Percentiles rank a stretch among this genome's conserved stretches.
These are phyloP conservation scores for Polydesmus complanatus DNA, from an alignment of 2,888 invertebrate species.

Conservation along the genomic window DNA sequence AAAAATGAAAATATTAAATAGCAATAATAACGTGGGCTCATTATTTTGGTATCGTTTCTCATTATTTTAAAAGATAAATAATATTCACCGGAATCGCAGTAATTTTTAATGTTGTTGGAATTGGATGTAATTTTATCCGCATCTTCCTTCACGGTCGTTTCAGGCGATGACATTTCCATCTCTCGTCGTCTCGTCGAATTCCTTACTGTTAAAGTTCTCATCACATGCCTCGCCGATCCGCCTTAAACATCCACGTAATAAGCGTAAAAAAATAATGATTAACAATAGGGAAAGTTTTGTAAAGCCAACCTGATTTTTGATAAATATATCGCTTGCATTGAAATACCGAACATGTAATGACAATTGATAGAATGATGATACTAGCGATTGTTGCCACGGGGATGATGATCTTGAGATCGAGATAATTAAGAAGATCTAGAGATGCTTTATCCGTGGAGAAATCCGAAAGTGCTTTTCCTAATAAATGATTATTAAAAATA, in stretches of 20 bases:
- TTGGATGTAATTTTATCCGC: neutral
- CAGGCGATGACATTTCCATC: slow-evolving; percentile 5
- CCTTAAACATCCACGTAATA: slow-evolving; percentile 2
- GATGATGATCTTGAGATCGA: slow-evolving; percentile 15
- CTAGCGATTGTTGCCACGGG: slow-evolving; percentile 14
- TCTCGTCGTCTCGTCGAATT: neutral
- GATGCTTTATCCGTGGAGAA: slow-evolving; percentile 10
- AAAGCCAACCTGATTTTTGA: slow-evolving; percentile 5
- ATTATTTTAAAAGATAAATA: neutral
- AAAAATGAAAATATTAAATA: neutral
- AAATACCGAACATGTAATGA: slow-evolving; percentile 5
- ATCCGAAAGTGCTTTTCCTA: slow-evolving; percentile 2
- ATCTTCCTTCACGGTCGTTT: slow-evolving; percentile 6
- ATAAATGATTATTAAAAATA: no score
- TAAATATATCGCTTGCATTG: slow-evolving; percentile 12
- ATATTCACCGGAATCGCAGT: slow-evolving; percentile 9
- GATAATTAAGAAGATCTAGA: slow-evolving; percentile 11
- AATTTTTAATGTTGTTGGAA: neutral
- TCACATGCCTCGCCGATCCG: slow-evolving; percentile 6
- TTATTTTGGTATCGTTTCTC: neutral
- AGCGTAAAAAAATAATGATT: neutral
- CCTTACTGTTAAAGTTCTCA: slow-evolving; percentile 2
- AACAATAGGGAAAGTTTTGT: neutral
- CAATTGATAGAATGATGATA: slow-evolving; percentile 10
- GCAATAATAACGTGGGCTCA: neutral